These are phyloP conservation scores for Pangasius macronema DNA, from an alignment of 2,797 vertebrate species.

Conservation along the genomic window DNA sequence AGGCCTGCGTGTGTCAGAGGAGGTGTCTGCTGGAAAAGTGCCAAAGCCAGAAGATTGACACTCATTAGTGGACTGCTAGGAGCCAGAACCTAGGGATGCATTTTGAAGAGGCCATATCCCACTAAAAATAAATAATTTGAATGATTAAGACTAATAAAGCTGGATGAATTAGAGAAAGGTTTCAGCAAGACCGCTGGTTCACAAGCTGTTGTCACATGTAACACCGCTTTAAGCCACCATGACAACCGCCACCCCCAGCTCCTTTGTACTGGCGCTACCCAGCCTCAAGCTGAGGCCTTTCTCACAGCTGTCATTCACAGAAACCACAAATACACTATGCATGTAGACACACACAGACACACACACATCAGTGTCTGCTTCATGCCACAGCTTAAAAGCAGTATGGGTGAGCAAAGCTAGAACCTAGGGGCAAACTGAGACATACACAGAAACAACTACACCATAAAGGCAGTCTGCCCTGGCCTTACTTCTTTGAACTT, in stretches of 20 bases:
- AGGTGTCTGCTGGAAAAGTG: slow-evolving; percentile 81
- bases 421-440: slow-evolving; percentile 40
- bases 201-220: slow-evolving; percentile 76
- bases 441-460: slow-evolving; percentile 27
- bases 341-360: slow-evolving; percentile 38
- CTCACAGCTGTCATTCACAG: slow-evolving; percentile 46
- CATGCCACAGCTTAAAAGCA: slow-evolving; percentile 52
- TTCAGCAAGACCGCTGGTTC: slow-evolving; percentile 73
- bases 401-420: slow-evolving; percentile 49
- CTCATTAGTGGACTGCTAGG: slow-evolving; percentile 77
- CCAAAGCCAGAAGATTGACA: slow-evolving; percentile 78
- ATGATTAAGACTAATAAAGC: slow-evolving; percentile 81
- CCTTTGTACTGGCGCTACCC: slow-evolving; percentile 44
- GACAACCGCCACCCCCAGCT: slow-evolving; percentile 65
- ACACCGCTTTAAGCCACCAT: slow-evolving; percentile 69
- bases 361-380: slow-evolving; percentile 52
- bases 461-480: slow-evolving; percentile 41
- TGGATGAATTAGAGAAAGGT: slow-evolving; percentile 68
- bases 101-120: slow-evolving; percentile 69
- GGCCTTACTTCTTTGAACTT: slow-evolving; percentile 34
- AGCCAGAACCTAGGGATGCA: slow-evolving; percentile 57
- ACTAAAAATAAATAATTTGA: slow-evolving; percentile 82
- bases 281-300: slow-evolving; percentile 45
- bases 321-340: slow-evolving; percentile 40
- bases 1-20: slow-evolving; percentile 80